phyloP scores from a whole-genome alignment of 2,113 vertebrate genomes.

The Lasiurus cinereus region DNA sequence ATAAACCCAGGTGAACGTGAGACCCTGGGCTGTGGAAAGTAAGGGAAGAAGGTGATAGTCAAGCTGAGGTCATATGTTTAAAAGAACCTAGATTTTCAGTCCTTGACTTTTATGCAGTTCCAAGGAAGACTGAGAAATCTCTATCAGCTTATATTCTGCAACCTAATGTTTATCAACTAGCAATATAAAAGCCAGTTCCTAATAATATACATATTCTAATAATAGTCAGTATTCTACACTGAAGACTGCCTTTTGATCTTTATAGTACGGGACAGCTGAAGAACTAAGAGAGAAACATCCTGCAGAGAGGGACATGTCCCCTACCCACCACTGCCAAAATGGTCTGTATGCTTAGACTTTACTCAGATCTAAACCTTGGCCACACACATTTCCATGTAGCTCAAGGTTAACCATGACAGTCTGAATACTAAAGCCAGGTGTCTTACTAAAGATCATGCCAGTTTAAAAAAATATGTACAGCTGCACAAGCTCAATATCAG shows the following conservation, averaged over 20 bases:
- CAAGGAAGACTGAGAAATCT: background rate
- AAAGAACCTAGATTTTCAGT: background rate
- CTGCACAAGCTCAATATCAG: background rate
- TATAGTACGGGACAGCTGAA: background rate
- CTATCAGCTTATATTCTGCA: background rate
- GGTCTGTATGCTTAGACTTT: background rate
- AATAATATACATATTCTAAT: background rate
- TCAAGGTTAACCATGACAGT: background rate
- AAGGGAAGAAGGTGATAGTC: too few relatives aligned
- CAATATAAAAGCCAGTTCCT: background rate
- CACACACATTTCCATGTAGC: background rate
- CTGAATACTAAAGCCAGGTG: background rate
- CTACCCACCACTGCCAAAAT: too few relatives aligned
- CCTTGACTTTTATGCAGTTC: background rate
- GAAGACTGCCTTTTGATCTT: background rate
- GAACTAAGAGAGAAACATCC: background rate
- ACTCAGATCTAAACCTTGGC: background rate
- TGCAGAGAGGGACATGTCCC: background rate
- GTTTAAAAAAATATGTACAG: background rate
- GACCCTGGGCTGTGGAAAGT: background rate
- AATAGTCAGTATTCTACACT: background rate
- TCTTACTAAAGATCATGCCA: background rate
- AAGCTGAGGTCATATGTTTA: too few relatives aligned
- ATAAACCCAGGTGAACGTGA: background rate
- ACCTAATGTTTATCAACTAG: background rate